These are phyloP conservation scores for Zophobas atratus DNA, from an alignment of 1,140 invertebrate species.

Conservation along the genomic window DNA sequence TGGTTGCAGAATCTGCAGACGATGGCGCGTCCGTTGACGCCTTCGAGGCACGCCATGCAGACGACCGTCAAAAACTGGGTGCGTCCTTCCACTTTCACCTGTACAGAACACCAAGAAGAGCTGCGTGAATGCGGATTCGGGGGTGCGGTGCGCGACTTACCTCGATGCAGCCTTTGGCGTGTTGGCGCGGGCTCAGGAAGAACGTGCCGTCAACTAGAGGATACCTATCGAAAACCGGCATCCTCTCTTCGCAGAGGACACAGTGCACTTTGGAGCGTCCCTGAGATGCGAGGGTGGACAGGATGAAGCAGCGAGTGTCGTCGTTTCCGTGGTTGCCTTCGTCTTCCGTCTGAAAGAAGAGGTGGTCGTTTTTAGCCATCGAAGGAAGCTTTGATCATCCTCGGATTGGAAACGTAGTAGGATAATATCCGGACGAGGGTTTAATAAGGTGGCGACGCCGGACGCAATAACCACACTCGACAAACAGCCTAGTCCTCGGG, in stretches of 20 bases:
- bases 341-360: conserved; percentile 88
- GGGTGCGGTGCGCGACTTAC: conserved; percentile 69
- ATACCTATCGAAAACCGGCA: conserved; percentile 96
- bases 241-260: conserved; percentile 89
- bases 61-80: conserved; percentile 93
- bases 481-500: conserved; percentile 52
- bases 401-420: conserved; percentile 27
- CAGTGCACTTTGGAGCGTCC: conserved; percentile 88
- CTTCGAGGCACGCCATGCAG: conserved; percentile 93
- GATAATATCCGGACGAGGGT: conserved; percentile 52
- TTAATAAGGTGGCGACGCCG: conserved; percentile 53
- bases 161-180: conserved; percentile 87
- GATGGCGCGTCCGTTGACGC: conserved; percentile 81
- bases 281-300: conserved; percentile 89
- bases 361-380: neutral
- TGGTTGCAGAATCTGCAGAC: conserved; percentile 86
- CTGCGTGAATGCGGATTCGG: conserved; percentile 2
- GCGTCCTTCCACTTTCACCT: conserved; percentile 91
- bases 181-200: conserved; percentile 93
- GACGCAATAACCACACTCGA: conserved; percentile 55
- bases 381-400: conserved; percentile 38
- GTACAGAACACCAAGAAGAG: conserved; percentile 52
- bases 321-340: conserved; percentile 98
- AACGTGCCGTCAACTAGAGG: conserved; percentile 98
- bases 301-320: conserved; percentile 93